These are phyloP conservation scores for Phodopus roborovskii DNA, from an alignment of 2,113 vertebrate genomes.

Conservation along the genomic window DNA sequence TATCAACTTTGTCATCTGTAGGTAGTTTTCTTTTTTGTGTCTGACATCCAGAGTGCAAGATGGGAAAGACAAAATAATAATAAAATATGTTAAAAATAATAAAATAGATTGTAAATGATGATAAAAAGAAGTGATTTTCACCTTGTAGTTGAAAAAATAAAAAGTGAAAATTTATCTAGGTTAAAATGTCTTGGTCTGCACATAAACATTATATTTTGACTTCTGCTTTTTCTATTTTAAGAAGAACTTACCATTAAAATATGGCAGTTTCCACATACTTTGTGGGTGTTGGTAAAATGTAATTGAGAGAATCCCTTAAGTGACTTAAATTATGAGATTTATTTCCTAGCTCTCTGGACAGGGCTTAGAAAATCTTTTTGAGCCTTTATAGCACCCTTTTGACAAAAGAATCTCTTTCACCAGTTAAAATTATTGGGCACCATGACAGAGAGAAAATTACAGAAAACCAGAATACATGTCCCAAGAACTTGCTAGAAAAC, in stretches of 20 bases:
- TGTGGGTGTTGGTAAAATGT: constrained; percentile 41
- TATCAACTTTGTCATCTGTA: background rate
- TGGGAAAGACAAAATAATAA: background rate
- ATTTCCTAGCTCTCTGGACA: constrained; percentile 39
- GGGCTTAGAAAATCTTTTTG: constrained; percentile 56
- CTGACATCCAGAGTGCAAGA: background rate
- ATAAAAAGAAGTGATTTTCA: background rate
- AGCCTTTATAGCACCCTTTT: constrained; percentile 57
- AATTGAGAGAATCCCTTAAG: constrained; percentile 50
- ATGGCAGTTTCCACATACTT: constrained; percentile 51
- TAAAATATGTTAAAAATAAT: background rate
- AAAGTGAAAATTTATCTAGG: background rate
- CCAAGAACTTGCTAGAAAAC: constrained; percentile 51
- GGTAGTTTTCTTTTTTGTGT: constrained; percentile 15
- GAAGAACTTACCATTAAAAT: constrained; percentile 42
- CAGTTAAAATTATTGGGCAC: constrained; percentile 61
- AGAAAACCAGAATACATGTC: constrained; percentile 56
- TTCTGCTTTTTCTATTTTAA: constrained; percentile 60
- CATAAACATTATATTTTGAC: constrained; percentile 47
- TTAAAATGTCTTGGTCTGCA: constrained; percentile 6
- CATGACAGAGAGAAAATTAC: constrained; percentile 57
- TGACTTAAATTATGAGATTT: constrained; percentile 62
- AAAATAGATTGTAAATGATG: constrained; percentile 43
- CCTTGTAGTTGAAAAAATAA: background rate
- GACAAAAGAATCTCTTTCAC: constrained; percentile 66